A percentile compares a stretch with the other conserved stretches of the same genome.
Evolutionary conservation across 1,140 invertebrate species (phyloP).

Genomic region (Trichomalopsis sarcophagae): DNA sequence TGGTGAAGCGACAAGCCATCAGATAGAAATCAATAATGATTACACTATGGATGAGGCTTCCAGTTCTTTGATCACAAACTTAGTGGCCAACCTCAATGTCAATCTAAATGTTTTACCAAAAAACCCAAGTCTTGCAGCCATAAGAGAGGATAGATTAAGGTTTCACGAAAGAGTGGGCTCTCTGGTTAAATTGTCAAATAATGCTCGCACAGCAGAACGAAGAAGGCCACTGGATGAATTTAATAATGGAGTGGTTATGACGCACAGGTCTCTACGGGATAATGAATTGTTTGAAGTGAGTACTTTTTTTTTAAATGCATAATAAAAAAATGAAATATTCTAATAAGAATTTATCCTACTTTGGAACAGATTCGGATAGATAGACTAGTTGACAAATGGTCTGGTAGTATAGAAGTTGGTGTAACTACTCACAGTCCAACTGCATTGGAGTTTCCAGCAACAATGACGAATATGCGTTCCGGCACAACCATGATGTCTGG

Average conservation of each 20-base stretch:
- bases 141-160: conserved; percentile 80
- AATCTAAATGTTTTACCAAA: conserved; percentile 73
- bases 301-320: conserved; percentile 5
- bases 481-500: conserved; percentile 99
- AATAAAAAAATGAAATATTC: background rate
- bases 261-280: conserved; percentile 88
- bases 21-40: conserved; percentile 70
- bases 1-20: conserved; percentile 55
- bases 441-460: conserved; percentile 93
- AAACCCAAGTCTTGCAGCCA: conserved; percentile 65
- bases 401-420: conserved; percentile 94
- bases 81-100: conserved; percentile 72
- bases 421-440: conserved; percentile 95
- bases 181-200: conserved; percentile 90
- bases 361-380: conserved; percentile 86
- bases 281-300: conserved; percentile 94
- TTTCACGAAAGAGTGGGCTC: conserved; percentile 93
- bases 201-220: conserved; percentile 89
- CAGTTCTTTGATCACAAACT: conserved; percentile 68
- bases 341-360: background rate
- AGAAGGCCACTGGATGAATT: conserved; percentile 93
- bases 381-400: conserved; percentile 93
- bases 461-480: conserved; percentile 97
- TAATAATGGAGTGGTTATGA: conserved; percentile 95
- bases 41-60: conserved; percentile 65